Percentiles rank a stretch among this genome's conserved stretches.
phyloP scores from a whole-genome alignment of 2,797 vertebrate species.

The Pachyuromys duprasi region DNA sequence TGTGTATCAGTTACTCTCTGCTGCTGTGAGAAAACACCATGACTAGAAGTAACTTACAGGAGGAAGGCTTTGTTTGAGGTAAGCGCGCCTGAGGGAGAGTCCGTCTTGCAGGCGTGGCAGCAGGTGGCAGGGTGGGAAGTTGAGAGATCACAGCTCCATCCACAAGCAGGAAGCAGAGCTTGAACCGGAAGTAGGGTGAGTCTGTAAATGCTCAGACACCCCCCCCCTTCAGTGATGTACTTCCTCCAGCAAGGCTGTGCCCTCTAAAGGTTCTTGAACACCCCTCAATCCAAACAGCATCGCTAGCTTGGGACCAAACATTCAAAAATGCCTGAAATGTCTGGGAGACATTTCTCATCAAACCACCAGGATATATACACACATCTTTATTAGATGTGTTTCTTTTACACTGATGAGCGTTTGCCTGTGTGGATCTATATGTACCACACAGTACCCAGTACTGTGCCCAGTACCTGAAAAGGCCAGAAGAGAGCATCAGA shows the following conservation, averaged over 20 bases:
- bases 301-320: not conserved
- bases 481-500: not conserved
- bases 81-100: no score
- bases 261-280: no score
- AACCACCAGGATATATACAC: not conserved
- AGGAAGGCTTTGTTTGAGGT: not conserved
- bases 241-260: not conserved
- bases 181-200: not conserved
- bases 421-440: not conserved
- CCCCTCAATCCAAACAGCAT: not conserved
- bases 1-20: not conserved
- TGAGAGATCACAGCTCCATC: not conserved
- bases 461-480: not conserved
- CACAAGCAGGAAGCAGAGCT: not conserved
- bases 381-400: not conserved
- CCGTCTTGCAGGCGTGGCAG: not conserved
- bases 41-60: not conserved
- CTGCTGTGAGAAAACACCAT: not conserved
- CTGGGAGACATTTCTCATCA: not conserved
- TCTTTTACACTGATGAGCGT: not conserved
- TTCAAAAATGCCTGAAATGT: not conserved
- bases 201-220: not conserved
- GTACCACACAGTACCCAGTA: no score
- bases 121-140: not conserved
- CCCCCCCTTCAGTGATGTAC: not conserved